Evolutionary conservation across 2,797 vertebrate species (phyloP).

Genomic region (Sebastes itinus): DNA sequence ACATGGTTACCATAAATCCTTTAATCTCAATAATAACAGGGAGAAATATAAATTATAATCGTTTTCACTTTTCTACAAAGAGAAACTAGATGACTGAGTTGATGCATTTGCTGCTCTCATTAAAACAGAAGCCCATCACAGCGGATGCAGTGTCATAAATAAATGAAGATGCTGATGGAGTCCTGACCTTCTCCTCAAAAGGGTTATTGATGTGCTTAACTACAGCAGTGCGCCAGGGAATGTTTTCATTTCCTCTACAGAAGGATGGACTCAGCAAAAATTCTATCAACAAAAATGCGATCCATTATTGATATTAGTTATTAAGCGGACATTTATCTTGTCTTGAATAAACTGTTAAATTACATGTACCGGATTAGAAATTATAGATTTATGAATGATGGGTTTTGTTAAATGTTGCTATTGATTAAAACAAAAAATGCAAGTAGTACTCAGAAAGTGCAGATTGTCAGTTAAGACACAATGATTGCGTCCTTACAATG

Average conservation of each 20-base stretch:
- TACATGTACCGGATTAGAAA: not conserved
- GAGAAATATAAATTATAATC: not conserved
- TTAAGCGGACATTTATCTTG: constrained; percentile 12
- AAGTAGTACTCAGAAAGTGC: not conserved
- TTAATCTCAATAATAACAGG: not conserved
- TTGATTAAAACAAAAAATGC: not conserved
- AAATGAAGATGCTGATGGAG: constrained; percentile 58
- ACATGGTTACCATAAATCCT: not conserved
- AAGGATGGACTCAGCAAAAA: constrained; percentile 7
- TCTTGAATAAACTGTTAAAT: not conserved
- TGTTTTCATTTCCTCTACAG: constrained; percentile 42
- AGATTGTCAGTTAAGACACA: not conserved
- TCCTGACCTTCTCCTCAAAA: constrained; percentile 57
- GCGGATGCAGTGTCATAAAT: constrained; percentile 55
- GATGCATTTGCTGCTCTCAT: constrained; percentile 13
- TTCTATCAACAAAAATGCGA: not conserved
- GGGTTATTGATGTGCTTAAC: constrained; percentile 54
- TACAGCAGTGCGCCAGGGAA: constrained; percentile 17
- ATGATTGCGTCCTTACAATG: not conserved
- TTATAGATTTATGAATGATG: not conserved
- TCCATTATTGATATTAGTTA: not conserved
- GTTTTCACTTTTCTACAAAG: not conserved
- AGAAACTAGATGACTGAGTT: not conserved
- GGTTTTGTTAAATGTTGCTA: not conserved
- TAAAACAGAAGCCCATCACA: constrained; percentile 20